These are phyloP conservation scores for Anastrepha ludens DNA, from an alignment of 1,140 invertebrate species.

Conservation along the genomic window DNA sequence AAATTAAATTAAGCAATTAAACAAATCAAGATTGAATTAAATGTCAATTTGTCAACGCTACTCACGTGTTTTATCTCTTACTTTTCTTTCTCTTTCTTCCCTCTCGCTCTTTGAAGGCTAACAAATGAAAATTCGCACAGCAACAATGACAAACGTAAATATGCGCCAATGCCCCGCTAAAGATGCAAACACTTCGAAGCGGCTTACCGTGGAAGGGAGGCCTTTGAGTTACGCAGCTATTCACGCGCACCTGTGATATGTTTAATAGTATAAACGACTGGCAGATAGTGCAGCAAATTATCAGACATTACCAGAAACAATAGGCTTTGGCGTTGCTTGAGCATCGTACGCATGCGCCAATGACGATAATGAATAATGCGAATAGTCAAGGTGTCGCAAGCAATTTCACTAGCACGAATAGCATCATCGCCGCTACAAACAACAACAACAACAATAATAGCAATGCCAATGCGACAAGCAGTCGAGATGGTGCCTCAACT, in stretches of 20 bases:
- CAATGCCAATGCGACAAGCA: background rate
- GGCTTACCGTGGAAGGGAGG: no score
- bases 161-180: no score
- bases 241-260: background rate
- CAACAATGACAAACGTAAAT: no score
- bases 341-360: conserved; percentile 12
- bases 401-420: conserved; percentile 30
- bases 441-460: background rate
- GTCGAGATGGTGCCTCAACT: background rate
- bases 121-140: background rate
- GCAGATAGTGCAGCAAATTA: background rate
- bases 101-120: background rate
- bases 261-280: background rate
- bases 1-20: conserved; percentile 14
- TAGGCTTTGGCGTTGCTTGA: background rate
- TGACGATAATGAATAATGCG: background rate
- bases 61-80: background rate
- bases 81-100: background rate
- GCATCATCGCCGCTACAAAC: background rate
- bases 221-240: background rate
- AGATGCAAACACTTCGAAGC: no score
- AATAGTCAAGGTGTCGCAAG: background rate
- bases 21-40: background rate
- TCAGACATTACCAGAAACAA: no score
- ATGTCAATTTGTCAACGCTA: no score